phyloP scores from a whole-genome alignment of 2,888 invertebrate species.

The Endomychus coccineus region DNA sequence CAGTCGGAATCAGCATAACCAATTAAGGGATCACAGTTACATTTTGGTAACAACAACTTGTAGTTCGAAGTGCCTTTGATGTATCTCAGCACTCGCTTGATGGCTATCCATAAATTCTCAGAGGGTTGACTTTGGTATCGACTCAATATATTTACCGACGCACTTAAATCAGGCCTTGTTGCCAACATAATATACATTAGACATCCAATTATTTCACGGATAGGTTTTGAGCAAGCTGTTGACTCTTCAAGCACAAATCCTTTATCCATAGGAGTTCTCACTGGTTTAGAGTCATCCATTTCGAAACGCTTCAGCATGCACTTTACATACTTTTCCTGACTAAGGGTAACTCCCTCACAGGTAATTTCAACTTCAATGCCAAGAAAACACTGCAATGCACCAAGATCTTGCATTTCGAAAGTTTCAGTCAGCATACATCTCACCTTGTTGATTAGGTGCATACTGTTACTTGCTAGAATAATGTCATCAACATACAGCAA shows the following conservation, averaged over 20 bases:
- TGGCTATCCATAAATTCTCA: conserved; percentile 12
- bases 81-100: conserved; percentile 20
- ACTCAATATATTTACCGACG: conserved; percentile 16
- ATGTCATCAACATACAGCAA: conserved; percentile 30
- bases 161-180: conserved; percentile 15
- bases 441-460: conserved; percentile 17
- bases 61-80: conserved; percentile 17
- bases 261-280: conserved; percentile 2
- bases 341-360: conserved; percentile 20
- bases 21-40: too few relatives aligned
- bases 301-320: conserved; percentile 24
- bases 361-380: conserved; percentile 25
- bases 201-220: conserved; percentile 17
- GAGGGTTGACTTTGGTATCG: conserved; percentile 16
- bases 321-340: conserved; percentile 24
- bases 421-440: conserved; percentile 19
- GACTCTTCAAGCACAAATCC: not conserved
- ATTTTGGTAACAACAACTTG: conserved; percentile 7
- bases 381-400: conserved; percentile 24
- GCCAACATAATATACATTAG: conserved; percentile 18
- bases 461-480: conserved; percentile 21
- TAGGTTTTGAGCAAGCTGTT: conserved; percentile 7
- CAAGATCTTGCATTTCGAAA: conserved; percentile 29
- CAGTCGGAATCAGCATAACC: too few relatives aligned
- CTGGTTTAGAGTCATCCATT: conserved; percentile 26